phyloP scores from a whole-genome alignment of 2,888 invertebrate genomes.

The Harmothoe impar region DNA sequence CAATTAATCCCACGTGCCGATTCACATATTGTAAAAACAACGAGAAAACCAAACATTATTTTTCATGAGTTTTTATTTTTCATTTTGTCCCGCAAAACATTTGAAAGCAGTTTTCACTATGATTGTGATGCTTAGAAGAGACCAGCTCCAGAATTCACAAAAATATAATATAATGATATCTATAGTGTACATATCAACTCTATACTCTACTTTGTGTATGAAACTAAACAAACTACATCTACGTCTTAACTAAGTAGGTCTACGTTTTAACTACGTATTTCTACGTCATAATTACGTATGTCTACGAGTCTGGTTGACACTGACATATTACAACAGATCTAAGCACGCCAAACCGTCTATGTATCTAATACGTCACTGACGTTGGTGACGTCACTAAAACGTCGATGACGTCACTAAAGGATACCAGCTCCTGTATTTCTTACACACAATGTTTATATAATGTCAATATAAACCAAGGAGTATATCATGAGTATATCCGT shows the following conservation, averaged over 20 bases:
- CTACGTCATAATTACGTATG: neutral
- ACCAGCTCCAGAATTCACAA: neutral
- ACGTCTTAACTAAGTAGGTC: neutral
- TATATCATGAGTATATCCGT: neutral
- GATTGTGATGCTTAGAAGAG: neutral
- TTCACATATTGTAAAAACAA: no score
- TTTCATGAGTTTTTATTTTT: slow-evolving; percentile 24
- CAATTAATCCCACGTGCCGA: no score
- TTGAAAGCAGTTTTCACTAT: neutral
- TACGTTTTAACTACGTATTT: neutral
- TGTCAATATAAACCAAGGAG: neutral
- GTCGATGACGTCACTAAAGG: neutral
- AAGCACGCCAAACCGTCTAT: neutral
- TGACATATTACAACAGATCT: neutral
- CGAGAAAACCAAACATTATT: neutral
- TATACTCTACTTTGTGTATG: neutral
- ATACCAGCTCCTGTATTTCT: neutral
- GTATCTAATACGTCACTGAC: neutral
- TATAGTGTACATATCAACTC: neutral
- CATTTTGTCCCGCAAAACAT: slow-evolving; percentile 41
- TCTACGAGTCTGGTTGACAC: no score
- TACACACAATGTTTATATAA: neutral
- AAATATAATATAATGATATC: neutral
- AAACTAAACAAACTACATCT: neutral
- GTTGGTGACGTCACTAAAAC: neutral